phyloP scores from a whole-genome alignment of 2,113 vertebrate species.

The Paradisaea rubra region DNA sequence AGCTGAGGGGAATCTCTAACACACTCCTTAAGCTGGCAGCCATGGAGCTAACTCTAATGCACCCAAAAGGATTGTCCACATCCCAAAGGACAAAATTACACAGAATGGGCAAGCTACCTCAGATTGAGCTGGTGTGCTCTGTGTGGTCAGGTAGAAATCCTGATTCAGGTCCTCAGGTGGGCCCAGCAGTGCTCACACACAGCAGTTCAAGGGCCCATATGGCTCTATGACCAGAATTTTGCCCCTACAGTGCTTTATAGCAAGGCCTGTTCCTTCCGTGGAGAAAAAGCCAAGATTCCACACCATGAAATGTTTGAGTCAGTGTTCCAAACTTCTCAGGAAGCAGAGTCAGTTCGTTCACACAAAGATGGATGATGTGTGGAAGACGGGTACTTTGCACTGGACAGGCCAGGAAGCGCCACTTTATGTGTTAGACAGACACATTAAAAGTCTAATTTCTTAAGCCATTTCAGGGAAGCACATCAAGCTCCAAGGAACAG shows the following conservation, averaged over 20 bases:
- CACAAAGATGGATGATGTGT: background rate
- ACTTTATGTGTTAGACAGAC: background rate
- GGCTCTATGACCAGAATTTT: background rate
- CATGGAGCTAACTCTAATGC: too few relatives aligned
- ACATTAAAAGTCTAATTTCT: background rate
- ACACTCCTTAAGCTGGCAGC: background rate
- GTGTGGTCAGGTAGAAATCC: background rate
- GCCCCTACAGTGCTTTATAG: background rate
- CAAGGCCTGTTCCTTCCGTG: background rate
- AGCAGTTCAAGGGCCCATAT: background rate
- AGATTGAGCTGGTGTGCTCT: background rate
- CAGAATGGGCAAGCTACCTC: background rate
- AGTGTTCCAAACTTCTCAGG: background rate
- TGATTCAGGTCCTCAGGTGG: background rate
- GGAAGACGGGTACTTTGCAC: background rate
- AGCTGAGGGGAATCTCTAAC: background rate
- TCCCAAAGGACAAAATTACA: background rate
- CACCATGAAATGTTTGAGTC: background rate
- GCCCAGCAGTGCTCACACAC: background rate
- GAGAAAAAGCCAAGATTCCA: background rate
- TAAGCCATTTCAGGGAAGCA: background rate
- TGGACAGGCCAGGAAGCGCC: conserved; percentile 10
- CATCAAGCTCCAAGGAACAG: background rate
- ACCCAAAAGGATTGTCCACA: background rate
- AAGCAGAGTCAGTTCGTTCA: background rate